These are phyloP conservation scores for Plectropomus leopardus DNA, from an alignment of 2,113 vertebrate species.

Conservation along the genomic window DNA sequence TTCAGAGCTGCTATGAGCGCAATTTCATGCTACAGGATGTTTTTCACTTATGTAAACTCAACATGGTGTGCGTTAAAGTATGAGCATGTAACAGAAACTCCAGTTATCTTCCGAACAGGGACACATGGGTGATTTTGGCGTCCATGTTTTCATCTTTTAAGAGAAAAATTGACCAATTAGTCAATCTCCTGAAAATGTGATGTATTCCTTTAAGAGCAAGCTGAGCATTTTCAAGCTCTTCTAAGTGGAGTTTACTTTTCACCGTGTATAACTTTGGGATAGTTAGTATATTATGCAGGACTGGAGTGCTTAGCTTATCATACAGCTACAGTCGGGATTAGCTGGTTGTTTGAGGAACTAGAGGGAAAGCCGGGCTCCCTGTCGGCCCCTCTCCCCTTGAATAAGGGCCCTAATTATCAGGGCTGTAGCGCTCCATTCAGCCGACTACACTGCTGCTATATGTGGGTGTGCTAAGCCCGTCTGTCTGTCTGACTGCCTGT, in stretches of 20 bases:
- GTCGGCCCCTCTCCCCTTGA: constrained; percentile 26
- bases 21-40: not conserved
- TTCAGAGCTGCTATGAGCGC: not conserved
- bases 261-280: constrained; percentile 34
- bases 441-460: constrained; percentile 37
- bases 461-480: constrained; percentile 61
- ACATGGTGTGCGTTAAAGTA: not conserved
- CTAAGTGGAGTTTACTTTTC: constrained; percentile 25
- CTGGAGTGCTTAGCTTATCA: constrained; percentile 44
- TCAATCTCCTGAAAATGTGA: constrained; percentile 12
- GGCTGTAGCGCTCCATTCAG: constrained; percentile 28
- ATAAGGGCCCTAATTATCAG: constrained; percentile 53
- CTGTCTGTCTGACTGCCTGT: constrained; percentile 55
- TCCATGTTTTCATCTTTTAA: not conserved
- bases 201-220: constrained; percentile 19
- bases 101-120: not conserved
- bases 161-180: constrained; percentile 14
- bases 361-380: constrained; percentile 25
- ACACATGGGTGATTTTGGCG: not conserved
- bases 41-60: not conserved
- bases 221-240: constrained; percentile 25
- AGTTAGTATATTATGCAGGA: not conserved
- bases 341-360: constrained; percentile 44
- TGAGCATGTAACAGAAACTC: not conserved
- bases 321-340: constrained; percentile 51